Conservation (phyloP, 2,888 invertebrate species). For the Andrena minutula region DNA sequence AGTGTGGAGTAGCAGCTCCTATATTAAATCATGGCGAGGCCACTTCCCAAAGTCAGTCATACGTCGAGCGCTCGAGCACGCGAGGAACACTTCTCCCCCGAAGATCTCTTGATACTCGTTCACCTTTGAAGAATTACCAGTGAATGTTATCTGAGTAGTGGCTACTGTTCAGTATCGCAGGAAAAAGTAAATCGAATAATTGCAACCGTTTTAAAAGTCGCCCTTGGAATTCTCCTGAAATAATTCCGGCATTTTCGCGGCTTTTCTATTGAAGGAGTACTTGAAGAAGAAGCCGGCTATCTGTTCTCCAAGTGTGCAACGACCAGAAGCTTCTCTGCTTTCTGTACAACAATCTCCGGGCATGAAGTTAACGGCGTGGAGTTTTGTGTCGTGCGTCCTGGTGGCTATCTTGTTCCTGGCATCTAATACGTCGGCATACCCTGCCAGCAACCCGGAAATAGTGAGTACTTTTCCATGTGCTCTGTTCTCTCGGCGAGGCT, state of each 20-base stretch:
- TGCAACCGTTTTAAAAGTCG: background rate
- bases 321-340: background rate
- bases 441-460: slow-evolving; percentile 82
- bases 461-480: slow-evolving; percentile 74
- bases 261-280: background rate
- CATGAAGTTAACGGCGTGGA: slow-evolving; percentile 74
- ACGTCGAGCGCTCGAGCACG: slow-evolving; percentile 63
- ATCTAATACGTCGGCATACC: slow-evolving; percentile 74
- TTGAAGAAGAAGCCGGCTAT: background rate
- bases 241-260: background rate
- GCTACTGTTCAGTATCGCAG: background rate
- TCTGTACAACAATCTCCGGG: slow-evolving; percentile 1
- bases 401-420: slow-evolving; percentile 71
- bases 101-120: background rate
- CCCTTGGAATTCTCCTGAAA: background rate
- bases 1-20: slow-evolving; percentile 74
- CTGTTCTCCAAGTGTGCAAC: slow-evolving; percentile 8
- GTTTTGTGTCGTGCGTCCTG: slow-evolving; percentile 58
- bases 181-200: slow-evolving; percentile 9
- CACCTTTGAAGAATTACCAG: background rate
- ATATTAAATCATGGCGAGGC: slow-evolving; percentile 83
- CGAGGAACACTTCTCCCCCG: slow-evolving; percentile 45
- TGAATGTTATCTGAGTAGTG: slow-evolving; percentile 4
- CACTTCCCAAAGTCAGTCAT: slow-evolving; percentile 80
- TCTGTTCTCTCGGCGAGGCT: background rate